These are phyloP conservation scores for Delia radicum DNA, from an alignment of 1,140 invertebrate genomes.

Conservation along the genomic window DNA sequence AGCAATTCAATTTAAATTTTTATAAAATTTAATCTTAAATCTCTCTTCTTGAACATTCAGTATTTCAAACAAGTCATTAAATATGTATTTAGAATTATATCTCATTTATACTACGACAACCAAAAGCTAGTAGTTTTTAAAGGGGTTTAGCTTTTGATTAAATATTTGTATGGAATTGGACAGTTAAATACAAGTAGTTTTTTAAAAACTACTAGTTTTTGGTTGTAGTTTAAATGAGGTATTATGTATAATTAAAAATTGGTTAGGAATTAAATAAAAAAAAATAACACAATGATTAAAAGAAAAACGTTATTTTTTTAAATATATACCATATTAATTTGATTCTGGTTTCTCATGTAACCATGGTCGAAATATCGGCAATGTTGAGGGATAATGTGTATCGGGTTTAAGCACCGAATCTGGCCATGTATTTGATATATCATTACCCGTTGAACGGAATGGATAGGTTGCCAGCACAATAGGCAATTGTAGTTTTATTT, in stretches of 20 bases:
- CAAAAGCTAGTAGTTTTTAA: no score
- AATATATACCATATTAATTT: conserved; percentile 7
- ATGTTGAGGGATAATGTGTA: conserved; percentile 86
- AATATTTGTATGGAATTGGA: no score
- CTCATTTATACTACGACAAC: not conserved
- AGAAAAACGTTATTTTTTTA: not conserved
- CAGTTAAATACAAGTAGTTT: no score
- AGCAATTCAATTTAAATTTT: not conserved
- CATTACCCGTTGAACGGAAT: conserved; percentile 65
- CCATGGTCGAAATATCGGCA: conserved; percentile 91
- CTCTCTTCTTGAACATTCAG: not conserved
- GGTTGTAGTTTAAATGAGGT: not conserved
- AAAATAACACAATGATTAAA: no score
- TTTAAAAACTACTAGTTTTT: no score
- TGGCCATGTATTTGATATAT: conserved; percentile 61
- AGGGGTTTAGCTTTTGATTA: no score
- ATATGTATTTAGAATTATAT: no score
- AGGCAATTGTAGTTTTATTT: conserved; percentile 88
- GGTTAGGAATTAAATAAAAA: not conserved
- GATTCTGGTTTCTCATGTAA: conserved; percentile 61
- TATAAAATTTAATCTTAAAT: not conserved
- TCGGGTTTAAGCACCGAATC: conserved; percentile 67
- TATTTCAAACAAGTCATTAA: no score
- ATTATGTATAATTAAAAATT: not conserved
- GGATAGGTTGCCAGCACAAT: conserved; percentile 94